phyloP scores from a whole-genome alignment of 2,888 invertebrate species.

The Masnerella sp. region DNA sequence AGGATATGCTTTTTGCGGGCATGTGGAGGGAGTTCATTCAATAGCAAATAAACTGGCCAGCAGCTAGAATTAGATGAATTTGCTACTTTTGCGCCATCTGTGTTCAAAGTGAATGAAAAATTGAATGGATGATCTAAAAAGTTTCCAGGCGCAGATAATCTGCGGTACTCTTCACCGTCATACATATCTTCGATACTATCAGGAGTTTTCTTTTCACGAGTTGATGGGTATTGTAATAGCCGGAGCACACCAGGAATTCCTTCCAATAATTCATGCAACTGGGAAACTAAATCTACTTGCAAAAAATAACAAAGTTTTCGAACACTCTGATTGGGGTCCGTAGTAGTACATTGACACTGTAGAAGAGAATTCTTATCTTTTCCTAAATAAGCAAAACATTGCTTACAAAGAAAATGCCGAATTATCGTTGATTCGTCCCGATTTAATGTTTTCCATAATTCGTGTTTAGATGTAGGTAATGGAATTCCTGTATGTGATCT shows the following conservation, averaged over 20 bases:
- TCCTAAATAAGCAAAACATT: background rate
- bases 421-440: constrained; percentile 4
- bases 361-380: background rate
- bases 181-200: too few relatives aligned
- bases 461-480: constrained; percentile 12
- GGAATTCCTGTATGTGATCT: constrained; percentile 9
- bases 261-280: background rate
- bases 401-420: constrained; percentile 3
- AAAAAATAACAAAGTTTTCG: constrained; percentile 3
- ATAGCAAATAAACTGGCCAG: constrained; percentile 23
- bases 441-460: constrained; percentile 29
- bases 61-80: constrained; percentile 14
- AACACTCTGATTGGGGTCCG: background rate
- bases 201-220: background rate
- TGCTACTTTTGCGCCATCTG: too few relatives aligned
- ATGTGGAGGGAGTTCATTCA: constrained; percentile 43
- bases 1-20: constrained; percentile 34
- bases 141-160: too few relatives aligned
- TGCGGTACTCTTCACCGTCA: too few relatives aligned
- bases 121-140: too few relatives aligned
- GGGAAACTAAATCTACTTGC: background rate
- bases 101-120: too few relatives aligned
- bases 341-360: background rate
- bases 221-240: background rate
- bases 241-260: background rate